Conservation (phyloP, 1,140 invertebrate species). For the Drosophila eugracilis region DNA sequence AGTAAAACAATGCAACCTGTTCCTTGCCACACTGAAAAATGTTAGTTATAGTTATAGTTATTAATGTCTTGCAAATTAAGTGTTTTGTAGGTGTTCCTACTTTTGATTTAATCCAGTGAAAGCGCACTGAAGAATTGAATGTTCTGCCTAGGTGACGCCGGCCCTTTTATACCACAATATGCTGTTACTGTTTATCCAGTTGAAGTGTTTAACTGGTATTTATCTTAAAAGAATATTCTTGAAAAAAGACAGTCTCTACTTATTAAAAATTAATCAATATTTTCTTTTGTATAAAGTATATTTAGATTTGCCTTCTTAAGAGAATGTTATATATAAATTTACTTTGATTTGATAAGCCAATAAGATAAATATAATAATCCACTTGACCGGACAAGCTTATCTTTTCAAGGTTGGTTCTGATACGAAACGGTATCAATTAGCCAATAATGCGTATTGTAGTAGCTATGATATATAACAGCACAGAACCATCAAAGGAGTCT, state of each 20-base stretch:
- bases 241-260: no score
- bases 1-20: conserved; percentile 3
- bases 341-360: no score
- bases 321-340: no score
- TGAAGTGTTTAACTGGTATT: conserved; percentile 6
- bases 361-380: no score
- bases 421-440: conserved; percentile 9
- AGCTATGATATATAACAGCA: conserved; percentile 8
- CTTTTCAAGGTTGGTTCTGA: conserved; percentile 23
- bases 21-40: conserved; percentile 16
- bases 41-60: no score
- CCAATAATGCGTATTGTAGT: conserved; percentile 9
- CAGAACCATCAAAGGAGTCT: neutral
- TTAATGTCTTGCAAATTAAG: neutral
- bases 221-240: neutral
- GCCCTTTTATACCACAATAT: conserved; percentile 29
- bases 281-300: no score
- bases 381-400: conserved; percentile 32
- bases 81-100: conserved; percentile 3
- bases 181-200: neutral
- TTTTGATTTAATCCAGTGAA: conserved; percentile 9
- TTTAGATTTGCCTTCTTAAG: no score
- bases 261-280: no score
- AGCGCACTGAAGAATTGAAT: conserved; percentile 4
- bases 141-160: neutral